Conservation (phyloP, 2,888 invertebrate species). For the Urechis unicinctus region DNA sequence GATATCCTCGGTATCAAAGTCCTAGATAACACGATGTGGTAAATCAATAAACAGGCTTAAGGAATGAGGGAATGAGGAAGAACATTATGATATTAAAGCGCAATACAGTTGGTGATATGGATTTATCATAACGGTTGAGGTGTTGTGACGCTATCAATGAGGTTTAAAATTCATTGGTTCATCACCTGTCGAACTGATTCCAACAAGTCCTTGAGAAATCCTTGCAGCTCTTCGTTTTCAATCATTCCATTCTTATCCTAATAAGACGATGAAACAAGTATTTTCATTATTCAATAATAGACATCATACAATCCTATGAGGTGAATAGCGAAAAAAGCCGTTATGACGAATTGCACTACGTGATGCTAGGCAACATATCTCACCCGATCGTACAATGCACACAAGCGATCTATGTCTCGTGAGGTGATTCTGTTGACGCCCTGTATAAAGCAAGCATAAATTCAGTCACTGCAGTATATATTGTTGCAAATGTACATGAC, state of each 20-base stretch:
- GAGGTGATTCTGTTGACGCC: conserved; percentile 83
- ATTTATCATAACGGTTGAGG: not conserved
- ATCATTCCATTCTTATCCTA: conserved; percentile 90
- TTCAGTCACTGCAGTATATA: too few relatives aligned
- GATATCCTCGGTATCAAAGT: conserved; percentile 83
- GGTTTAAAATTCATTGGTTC: not conserved
- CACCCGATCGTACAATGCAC: conserved; percentile 86
- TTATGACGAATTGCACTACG: not conserved
- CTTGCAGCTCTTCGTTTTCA: conserved; percentile 86
- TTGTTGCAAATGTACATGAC: too few relatives aligned
- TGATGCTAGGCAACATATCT: too few relatives aligned
- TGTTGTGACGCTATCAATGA: too few relatives aligned
- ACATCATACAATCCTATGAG: too few relatives aligned
- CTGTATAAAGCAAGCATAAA: conserved; percentile 57
- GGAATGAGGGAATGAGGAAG: too few relatives aligned
- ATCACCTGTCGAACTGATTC: conserved; percentile 70
- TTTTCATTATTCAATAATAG: not conserved
- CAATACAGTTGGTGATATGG: not conserved
- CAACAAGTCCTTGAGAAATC: conserved; percentile 84
- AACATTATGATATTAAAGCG: too few relatives aligned
- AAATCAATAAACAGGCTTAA: too few relatives aligned
- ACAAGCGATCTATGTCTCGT: conserved; percentile 87
- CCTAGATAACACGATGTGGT: conserved; percentile 54
- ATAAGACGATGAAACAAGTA: not conserved
- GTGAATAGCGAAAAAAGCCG: not conserved